A percentile compares a stretch with the other conserved stretches of the same genome.
Conservation (phyloP, 2,797 vertebrate genomes). For the Pipistrellus nathusii region DNA sequence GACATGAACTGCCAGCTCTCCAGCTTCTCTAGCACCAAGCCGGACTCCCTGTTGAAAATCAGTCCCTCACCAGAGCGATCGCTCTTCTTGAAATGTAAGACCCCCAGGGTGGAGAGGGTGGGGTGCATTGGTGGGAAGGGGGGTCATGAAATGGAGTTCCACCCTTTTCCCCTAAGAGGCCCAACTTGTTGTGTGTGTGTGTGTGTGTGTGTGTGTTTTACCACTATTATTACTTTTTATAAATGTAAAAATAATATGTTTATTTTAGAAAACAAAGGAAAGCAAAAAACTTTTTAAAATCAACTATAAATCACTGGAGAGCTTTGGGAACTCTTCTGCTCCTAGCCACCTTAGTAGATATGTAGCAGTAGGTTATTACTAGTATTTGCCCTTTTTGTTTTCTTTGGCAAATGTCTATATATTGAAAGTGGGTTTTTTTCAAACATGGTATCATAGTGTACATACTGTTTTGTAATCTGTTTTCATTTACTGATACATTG, state of each 20-base stretch:
- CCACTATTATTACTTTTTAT: constrained; percentile 1
- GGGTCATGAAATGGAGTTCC: background rate
- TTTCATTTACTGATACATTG: constrained; percentile 35
- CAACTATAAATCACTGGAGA: background rate
- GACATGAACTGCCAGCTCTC: constrained; percentile 82
- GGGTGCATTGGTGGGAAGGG: background rate
- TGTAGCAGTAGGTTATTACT: background rate
- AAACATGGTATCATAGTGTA: constrained; percentile 45
- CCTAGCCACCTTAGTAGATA: background rate
- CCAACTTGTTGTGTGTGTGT: background rate
- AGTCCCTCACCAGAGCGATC: constrained; percentile 76
- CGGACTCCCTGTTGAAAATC: constrained; percentile 83
- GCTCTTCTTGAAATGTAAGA: constrained; percentile 88
- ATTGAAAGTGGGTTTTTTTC: constrained; percentile 3
- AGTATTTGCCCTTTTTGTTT: background rate
- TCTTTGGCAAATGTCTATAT: background rate
- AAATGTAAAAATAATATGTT: constrained; percentile 12
- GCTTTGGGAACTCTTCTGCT: background rate
- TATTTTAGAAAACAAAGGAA: constrained; percentile 12
- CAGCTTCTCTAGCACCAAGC: constrained; percentile 75
- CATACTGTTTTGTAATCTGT: background rate
- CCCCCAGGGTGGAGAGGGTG: background rate
- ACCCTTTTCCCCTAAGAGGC: background rate
- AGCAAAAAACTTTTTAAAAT: background rate
- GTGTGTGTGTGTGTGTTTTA: background rate